phyloP scores from a whole-genome alignment of 2,888 invertebrate genomes.

The Drosophila eohydei region DNA sequence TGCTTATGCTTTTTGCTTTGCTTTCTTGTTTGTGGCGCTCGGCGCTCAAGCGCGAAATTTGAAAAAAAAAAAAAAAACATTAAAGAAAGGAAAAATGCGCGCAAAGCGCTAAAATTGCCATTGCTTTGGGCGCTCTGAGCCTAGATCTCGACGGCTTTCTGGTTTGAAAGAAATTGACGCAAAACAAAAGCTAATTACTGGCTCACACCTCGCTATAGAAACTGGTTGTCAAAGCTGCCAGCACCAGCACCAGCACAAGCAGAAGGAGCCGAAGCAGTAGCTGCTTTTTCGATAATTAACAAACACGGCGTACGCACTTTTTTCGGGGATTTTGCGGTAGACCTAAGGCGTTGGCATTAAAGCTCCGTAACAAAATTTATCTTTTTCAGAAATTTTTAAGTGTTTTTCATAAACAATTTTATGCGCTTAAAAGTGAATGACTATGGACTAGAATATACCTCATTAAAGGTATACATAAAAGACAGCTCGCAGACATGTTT shows the following conservation, averaged over 20 bases:
- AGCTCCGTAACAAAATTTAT: neutral
- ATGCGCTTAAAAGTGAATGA: neutral
- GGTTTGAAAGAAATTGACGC: constrained; percentile 49
- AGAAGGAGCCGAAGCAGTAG: constrained; percentile 15
- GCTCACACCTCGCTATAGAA: constrained; percentile 52
- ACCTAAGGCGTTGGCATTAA: constrained; percentile 22
- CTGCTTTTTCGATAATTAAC: constrained; percentile 54
- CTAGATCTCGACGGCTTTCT: constrained; percentile 50
- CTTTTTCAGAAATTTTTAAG: constrained; percentile 8
- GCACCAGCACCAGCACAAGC: constrained; percentile 31
- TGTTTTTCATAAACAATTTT: constrained; percentile 18
- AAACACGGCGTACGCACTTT: constrained; percentile 41
- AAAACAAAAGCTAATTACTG: constrained; percentile 64
- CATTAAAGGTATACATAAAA: neutral
- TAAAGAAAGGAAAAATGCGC: constrained; percentile 13
- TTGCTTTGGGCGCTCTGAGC: constrained; percentile 29
- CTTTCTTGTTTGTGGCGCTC: constrained; percentile 37
- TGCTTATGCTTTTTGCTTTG: constrained; percentile 15
- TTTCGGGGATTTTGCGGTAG: constrained; percentile 6
- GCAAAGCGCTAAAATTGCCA: constrained; percentile 33
- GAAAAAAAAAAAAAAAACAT: constrained; percentile 27
- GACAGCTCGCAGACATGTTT: neutral
- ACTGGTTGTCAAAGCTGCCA: constrained; percentile 55
- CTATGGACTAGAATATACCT: neutral
- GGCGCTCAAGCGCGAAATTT: constrained; percentile 58